Base-by-base conservation (phyloP, 23 tunicate species). In the Trididemnum nubilum region DNA sequence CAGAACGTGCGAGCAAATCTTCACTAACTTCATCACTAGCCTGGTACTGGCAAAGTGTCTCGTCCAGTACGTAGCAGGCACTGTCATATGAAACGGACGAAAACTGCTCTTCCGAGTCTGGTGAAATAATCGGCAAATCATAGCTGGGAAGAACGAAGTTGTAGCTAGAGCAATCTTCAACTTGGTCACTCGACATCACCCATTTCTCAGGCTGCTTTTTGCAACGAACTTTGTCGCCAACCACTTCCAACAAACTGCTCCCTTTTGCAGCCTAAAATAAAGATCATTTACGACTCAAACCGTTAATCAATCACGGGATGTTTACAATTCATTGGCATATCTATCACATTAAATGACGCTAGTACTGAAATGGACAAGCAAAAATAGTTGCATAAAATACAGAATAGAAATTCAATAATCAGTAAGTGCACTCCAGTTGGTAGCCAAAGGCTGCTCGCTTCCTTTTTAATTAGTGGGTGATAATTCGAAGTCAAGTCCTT, bases 1-100 rank as follows among this genome's bases (percentile, higher is more conserved):
- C 90, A 0, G 97, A 91, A 35, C 81, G 97, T 0, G 97, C 97
- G 15, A 91, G 90, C 36, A 37, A 51, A 49, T 81, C 87, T 9
- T 85, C 86, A 24, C 64, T 54, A 57, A 37, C 51, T 39, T 81
- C 87, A 15, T 71, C 79, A 12, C 38, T 32, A 28, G 70, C 73
- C 28, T 72, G 61, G 4, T n/a, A 24, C 33, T 33, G 38, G 35
- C 19, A 36, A 31, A 29, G 31, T 19, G 74, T 80, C 4, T 85
- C 85, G 39, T 87, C 78, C 73, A 71, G 26, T 4, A 21, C 29
- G 67, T 61, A 61, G 26, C 67, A 22, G 22, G 67, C 67, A n/a
- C 67, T 77, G 67, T 61, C 67, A 26, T 61, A n/a, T 24, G 67
- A 61, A 23, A 61, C 67, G 67, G 26, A 61, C 22, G 67, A 61